These are phyloP conservation scores for Poeciliopsis prolifica DNA, from an alignment of 2,113 vertebrate species.

Conservation along the genomic window DNA sequence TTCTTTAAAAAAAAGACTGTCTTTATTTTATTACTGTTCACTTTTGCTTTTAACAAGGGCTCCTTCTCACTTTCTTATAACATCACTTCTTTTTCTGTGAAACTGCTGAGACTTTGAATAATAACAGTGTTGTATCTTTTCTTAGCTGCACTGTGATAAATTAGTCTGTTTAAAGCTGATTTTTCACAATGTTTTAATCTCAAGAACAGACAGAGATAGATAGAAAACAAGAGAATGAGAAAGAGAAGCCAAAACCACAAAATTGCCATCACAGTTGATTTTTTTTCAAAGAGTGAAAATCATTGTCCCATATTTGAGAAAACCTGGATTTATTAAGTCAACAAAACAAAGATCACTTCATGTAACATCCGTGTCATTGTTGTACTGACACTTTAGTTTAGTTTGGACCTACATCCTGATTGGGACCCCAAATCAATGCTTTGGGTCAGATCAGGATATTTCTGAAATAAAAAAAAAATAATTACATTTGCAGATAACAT, in stretches of 20 bases:
- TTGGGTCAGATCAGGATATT: background rate
- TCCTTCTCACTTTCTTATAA: background rate
- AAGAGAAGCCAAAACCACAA: background rate
- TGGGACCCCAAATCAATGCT: too few relatives aligned
- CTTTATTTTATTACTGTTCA: background rate
- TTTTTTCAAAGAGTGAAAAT: background rate
- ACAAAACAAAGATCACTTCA: background rate
- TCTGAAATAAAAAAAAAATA: background rate
- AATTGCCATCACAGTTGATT: background rate
- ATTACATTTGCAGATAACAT: too few relatives aligned
- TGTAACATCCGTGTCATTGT: too few relatives aligned
- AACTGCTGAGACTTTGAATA: too few relatives aligned
- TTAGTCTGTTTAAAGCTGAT: background rate
- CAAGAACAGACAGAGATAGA: background rate
- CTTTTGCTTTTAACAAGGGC: background rate
- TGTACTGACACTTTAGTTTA: background rate
- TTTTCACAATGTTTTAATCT: background rate
- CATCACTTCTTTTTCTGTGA: background rate
- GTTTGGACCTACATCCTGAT: too few relatives aligned
- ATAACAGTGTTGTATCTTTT: background rate
- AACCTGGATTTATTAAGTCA: background rate
- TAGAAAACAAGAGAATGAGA: background rate
- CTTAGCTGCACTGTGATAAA: background rate
- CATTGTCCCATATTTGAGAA: background rate
- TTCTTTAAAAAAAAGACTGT: background rate